Evolutionary conservation across 2,797 vertebrate species (phyloP).

Genomic region (Halcyon leucocephala): DNA sequence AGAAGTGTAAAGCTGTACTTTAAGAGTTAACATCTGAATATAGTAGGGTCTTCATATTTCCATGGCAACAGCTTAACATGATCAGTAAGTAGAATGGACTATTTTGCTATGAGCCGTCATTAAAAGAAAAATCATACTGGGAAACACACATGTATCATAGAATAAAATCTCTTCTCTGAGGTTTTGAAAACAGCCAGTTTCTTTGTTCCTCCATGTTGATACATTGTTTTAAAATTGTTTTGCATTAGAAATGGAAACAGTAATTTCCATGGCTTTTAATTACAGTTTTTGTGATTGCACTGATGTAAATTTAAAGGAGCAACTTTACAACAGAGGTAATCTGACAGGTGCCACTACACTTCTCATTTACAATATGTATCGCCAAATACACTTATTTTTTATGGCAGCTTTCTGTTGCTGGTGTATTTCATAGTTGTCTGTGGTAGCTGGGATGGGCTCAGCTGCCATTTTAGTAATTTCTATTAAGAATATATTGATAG

Average conservation of each 20-base stretch:
- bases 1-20: conserved; percentile 5
- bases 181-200: conserved; percentile 23
- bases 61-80: conserved; percentile 73
- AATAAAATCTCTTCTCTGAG: conserved; percentile 17
- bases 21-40: conserved; percentile 56
- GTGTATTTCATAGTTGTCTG: not conserved
- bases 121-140: conserved; percentile 44
- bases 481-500: conserved; percentile 37
- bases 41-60: conserved; percentile 53
- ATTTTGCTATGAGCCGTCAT: conserved; percentile 59
- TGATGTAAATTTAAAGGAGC: conserved; percentile 33
- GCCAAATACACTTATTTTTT: not conserved
- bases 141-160: conserved; percentile 47
- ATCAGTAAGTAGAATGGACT: conserved; percentile 67
- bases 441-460: conserved; percentile 14
- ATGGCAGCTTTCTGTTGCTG: not conserved
- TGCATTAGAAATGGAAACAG: conserved; percentile 44
- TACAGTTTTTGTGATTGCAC: conserved; percentile 37
- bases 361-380: conserved; percentile 1
- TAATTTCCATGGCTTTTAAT: conserved; percentile 58
- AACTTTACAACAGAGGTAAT: conserved; percentile 22
- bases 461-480: conserved; percentile 2
- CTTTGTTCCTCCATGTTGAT: conserved; percentile 12
- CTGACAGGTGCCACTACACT: conserved; percentile 41
- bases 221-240: conserved; percentile 44